Evolutionary conservation across 2,888 invertebrate species (phyloP).

Genomic region (Fissipunctia ypsillon): DNA sequence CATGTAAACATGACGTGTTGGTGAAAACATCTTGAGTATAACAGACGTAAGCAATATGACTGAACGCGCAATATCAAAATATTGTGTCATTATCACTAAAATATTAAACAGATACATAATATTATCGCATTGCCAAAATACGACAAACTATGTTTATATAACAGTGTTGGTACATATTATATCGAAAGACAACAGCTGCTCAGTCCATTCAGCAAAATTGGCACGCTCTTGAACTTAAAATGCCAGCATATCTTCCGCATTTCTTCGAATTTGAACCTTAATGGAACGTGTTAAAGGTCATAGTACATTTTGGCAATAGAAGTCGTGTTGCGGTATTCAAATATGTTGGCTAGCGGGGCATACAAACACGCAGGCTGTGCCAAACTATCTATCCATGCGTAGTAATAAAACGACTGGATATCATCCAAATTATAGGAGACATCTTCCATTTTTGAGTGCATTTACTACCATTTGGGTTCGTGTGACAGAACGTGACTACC

Average conservation of each 20-base stretch:
- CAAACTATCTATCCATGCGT: constrained; percentile 77
- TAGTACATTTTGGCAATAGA: constrained; percentile 45
- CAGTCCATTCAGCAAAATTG: constrained; percentile 71
- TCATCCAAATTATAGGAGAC: constrained; percentile 73
- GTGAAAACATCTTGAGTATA: not conserved
- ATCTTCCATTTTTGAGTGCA: constrained; percentile 68
- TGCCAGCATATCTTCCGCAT: constrained; percentile 45
- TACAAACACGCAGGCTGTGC: constrained; percentile 73
- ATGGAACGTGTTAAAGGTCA: constrained; percentile 56
- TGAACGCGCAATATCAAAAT: not conserved
- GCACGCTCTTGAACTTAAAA: constrained; percentile 67
- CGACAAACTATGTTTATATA: constrained; percentile 43
- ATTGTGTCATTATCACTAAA: constrained; percentile 10
- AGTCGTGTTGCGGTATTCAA: constrained; percentile 55
- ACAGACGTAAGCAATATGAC: not conserved
- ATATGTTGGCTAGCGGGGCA: constrained; percentile 69
- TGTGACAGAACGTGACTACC: constrained; percentile 3
- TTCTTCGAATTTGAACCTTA: constrained; percentile 66
- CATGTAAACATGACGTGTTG: constrained; percentile 13
- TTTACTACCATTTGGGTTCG: constrained; percentile 31
- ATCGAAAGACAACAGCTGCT: constrained; percentile 67
- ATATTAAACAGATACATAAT: constrained; percentile 28
- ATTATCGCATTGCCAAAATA: constrained; percentile 44
- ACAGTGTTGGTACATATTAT: constrained; percentile 52
- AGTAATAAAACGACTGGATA: constrained; percentile 77